Base-by-base conservation (phyloP, 2,113 vertebrate genomes). In the Brachionichthys hirsutus region DNA sequence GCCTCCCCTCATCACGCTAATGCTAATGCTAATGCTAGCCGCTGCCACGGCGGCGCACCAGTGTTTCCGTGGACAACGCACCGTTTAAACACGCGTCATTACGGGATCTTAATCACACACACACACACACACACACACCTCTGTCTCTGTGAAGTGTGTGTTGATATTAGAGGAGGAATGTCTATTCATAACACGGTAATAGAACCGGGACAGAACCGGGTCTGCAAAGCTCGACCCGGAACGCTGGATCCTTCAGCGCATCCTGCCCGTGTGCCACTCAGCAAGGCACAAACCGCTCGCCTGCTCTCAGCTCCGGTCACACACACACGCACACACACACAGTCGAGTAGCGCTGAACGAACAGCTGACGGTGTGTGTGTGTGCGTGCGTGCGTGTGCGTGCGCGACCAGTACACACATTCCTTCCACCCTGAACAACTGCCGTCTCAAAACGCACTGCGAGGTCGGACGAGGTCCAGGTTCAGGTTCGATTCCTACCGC, bases 101-200 rank as follows among this genome's bases (percentile, higher is more conserved):
- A 30, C 6, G 24, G 24, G 24, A 4, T 30, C 24, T 30, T 3
- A 30, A 11, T 2, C 30, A 36, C 24, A 50, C 44, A 17, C 43
- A 16, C 10, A 20, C 18, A n/a, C 24, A 35, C 24, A 41, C 48
- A 60, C 41, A 40, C 20, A 56, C 52, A 41, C 50, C 36, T 48
- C n/a, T n/a, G n/a, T 49, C 61, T 57, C 52, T 19, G 54, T 17
- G 6, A 17, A 19, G 17, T 66, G 66, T 30, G 47, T 16, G 24
- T 20, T 42, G 13, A 13, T 16, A 9, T 35, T 75, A 78, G 80
- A 62, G 54, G 72, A 78, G 66, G 19, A 61, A 48, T 66, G 54
- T 78, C 82, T 83, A 85, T 80, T 80, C 65, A 83, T 83, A 83
- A 43, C 54, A 35, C 44, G 49, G 16, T 40, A 30, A 30, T n/a